Evolutionary conservation across 2,797 vertebrate genomes (phyloP), one percentile per base, ranked within the genome.

Genomic region (Phoeniculus purpureus): DNA sequence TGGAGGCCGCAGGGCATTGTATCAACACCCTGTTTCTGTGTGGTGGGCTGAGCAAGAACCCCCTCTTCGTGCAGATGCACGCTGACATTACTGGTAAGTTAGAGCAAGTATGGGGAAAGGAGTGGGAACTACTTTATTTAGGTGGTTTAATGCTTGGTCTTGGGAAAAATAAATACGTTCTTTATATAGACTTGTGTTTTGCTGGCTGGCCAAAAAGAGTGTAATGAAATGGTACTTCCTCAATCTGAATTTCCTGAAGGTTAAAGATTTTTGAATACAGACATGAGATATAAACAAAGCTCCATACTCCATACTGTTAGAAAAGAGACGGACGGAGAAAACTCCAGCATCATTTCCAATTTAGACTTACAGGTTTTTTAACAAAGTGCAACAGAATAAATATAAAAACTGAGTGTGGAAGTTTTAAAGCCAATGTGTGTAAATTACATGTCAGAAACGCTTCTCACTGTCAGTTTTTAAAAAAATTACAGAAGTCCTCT

Each of bases 21-120:
- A 97, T 99, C 97, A 98, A 67, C 84, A 98, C 98, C 1, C 97
- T 99, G 81, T 99, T 99, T 92, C 96, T 99, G 84, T 99, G 99
- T 7, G 99, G 99, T 6, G 99, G 99, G 15, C 97, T 99, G 93
- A 99, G 99, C 98, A 99, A 99, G 97, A 99, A 99, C 66, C 77
- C 97, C 10, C 98, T 99, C 82, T 99, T 98, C 89, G 98, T 99
- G 59, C 98, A 99, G 97, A 98, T 98, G 95, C 99, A 99, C 0
- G 98, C 99, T 8, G 99, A 99, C 72, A 97, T 98, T 56, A 98
- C 98, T 75, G 99, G 99, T 99, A 85, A 97, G 97, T 93, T 12
- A 73, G 47, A 71, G 58, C 43, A 71, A 59, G 25, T n/a, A 58
- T 4, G 10, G 51, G 55, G 40, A 52, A 67, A 45, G 21, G n/a